phyloP scores from a whole-genome alignment of 2,797 vertebrate species.

The Pseudochirops corinnae region DNA sequence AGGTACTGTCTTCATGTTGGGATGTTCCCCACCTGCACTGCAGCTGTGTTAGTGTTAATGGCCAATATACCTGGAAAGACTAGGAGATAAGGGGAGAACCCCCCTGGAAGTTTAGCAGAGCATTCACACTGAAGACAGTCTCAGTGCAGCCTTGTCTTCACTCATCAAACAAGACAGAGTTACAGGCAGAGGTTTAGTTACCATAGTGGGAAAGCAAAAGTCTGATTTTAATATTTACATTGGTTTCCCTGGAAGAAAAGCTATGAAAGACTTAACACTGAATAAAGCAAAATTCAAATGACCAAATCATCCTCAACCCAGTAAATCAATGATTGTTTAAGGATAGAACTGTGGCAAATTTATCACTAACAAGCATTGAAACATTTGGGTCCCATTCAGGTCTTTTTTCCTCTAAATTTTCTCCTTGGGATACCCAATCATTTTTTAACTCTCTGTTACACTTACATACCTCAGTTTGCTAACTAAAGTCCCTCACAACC shows the following conservation, averaged over 20 bases:
- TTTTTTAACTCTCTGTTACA: background rate
- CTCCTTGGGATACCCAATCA: background rate
- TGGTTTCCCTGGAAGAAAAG: slow-evolving; percentile 21
- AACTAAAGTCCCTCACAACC: background rate
- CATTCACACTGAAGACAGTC: background rate
- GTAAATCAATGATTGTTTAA: background rate
- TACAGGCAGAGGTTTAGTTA: slow-evolving; percentile 16
- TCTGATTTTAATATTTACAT: slow-evolving; percentile 45
- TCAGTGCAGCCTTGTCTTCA: background rate
- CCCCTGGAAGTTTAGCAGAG: background rate
- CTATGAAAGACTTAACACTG: slow-evolving; percentile 2
- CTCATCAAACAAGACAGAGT: slow-evolving; percentile 16
- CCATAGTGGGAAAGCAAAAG: slow-evolving; percentile 3
- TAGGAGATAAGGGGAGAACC: background rate
- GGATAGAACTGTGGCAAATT: background rate
- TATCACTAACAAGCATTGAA: background rate
- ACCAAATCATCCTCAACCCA: background rate
- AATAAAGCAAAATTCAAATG: background rate
- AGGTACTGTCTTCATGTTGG: background rate
- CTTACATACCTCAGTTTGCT: background rate
- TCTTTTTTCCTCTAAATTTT: background rate
- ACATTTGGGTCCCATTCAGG: background rate
- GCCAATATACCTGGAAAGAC: background rate
- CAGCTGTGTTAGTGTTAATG: background rate
- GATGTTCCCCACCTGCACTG: background rate